Percentiles rank a stretch among this genome's conserved stretches.
Evolutionary conservation across 2,113 vertebrate genomes (phyloP).

Genomic region (Columba janthina): DNA sequence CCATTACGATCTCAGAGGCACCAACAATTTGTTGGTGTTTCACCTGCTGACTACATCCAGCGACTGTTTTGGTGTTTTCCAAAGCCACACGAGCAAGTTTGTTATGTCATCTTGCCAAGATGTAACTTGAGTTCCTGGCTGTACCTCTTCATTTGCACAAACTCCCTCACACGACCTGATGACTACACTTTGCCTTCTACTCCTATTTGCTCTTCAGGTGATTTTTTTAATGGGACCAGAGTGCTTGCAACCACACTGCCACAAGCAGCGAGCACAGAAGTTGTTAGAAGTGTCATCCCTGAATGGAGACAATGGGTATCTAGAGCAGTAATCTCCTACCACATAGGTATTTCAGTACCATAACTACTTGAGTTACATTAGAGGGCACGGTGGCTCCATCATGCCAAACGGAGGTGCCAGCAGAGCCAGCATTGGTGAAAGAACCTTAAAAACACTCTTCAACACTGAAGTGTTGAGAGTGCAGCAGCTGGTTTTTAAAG

Average conservation of each 20-base stretch:
- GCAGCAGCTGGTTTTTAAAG: background rate
- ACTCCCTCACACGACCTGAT: background rate
- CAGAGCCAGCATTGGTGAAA: rapidly evolving
- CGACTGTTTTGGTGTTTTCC: background rate
- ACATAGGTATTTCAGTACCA: rapidly evolving
- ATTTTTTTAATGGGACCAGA: background rate
- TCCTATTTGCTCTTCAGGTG: background rate
- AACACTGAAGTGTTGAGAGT: rapidly evolving
- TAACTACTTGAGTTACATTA: background rate
- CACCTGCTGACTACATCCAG: background rate
- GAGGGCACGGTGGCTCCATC: background rate
- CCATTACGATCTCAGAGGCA: background rate
- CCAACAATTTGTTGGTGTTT: background rate
- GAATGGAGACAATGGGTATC: background rate
- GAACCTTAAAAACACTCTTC: background rate
- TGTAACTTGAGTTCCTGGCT: conserved; percentile 21
- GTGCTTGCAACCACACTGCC: background rate
- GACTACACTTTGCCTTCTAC: background rate
- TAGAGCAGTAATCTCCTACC: background rate
- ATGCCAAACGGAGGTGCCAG: background rate
- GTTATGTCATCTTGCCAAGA: background rate
- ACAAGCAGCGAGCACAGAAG: background rate
- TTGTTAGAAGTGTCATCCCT: background rate
- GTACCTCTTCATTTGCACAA: background rate
- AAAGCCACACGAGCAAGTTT: background rate